A percentile compares a stretch with the other conserved stretches of the same genome.
phyloP scores from a whole-genome alignment of 2,888 invertebrate genomes.

The Ectemnius continuus region DNA sequence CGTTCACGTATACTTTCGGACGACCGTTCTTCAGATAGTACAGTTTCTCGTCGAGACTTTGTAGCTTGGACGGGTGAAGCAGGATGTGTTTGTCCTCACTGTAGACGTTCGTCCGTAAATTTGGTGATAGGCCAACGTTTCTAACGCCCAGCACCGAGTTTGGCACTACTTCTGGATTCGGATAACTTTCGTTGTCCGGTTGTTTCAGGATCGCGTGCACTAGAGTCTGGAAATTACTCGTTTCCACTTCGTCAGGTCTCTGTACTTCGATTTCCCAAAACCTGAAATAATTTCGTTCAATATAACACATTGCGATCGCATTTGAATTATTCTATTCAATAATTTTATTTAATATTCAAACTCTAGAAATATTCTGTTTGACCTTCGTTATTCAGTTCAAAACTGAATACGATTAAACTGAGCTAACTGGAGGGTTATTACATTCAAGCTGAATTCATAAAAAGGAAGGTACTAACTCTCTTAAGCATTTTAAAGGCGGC shows the following conservation, averaged over 20 bases:
- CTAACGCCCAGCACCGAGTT: constrained; percentile 70
- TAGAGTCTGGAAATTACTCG: constrained; percentile 64
- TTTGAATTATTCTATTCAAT: too few relatives aligned
- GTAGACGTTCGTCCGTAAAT: constrained; percentile 50
- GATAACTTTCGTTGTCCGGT: constrained; percentile 51
- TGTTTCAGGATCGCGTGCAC: constrained; percentile 67
- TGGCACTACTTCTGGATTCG: constrained; percentile 69
- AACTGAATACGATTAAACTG: too few relatives aligned
- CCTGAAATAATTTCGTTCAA: constrained; percentile 44
- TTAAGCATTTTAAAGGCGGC: too few relatives aligned
- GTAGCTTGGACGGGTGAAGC: constrained; percentile 47
- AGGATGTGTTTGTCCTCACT: constrained; percentile 50
- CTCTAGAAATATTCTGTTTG: too few relatives aligned
- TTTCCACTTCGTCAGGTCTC: constrained; percentile 63
- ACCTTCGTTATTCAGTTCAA: too few relatives aligned
- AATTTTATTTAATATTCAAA: too few relatives aligned
- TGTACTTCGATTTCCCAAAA: constrained; percentile 71
- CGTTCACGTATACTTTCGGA: constrained; percentile 72
- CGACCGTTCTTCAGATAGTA: constrained; percentile 69
- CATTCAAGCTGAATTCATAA: too few relatives aligned
- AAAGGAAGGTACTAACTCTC: too few relatives aligned
- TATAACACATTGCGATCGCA: too few relatives aligned
- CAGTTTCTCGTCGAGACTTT: constrained; percentile 65
- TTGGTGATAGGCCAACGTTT: constrained; percentile 59
- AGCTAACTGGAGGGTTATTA: too few relatives aligned